phyloP scores from a whole-genome alignment of 2,797 vertebrate species.

The Fistularia tabacaria region DNA sequence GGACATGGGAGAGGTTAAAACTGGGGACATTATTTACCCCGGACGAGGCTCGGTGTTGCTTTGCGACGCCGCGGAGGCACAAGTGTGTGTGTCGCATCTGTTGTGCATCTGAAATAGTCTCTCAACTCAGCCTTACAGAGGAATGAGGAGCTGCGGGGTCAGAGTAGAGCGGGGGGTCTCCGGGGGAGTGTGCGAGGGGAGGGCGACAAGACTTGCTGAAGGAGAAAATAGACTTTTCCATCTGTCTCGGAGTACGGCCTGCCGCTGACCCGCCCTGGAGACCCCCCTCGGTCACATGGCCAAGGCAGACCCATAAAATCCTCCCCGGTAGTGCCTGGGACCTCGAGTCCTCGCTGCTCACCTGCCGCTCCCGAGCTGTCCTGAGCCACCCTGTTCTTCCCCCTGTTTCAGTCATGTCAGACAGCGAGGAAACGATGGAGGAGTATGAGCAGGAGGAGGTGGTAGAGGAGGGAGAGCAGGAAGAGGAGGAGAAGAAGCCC shows the following conservation, averaged over 20 bases:
- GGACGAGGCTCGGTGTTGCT: constrained; percentile 5
- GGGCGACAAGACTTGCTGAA: constrained; percentile 53
- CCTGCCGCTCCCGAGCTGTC: no score
- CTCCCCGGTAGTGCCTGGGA: constrained; percentile 5
- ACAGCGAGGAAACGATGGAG: constrained; percentile 67
- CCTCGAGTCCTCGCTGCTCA: constrained; percentile 30
- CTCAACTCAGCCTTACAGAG: constrained; percentile 73
- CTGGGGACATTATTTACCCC: constrained; percentile 15
- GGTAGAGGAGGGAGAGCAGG: constrained; percentile 6
- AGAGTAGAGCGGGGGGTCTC: constrained; percentile 37
- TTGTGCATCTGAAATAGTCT: constrained; percentile 74
- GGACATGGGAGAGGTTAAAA: not conserved
- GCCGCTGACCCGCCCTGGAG: constrained; percentile 48
- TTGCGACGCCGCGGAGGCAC: constrained; percentile 31
- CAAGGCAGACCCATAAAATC: constrained; percentile 56
- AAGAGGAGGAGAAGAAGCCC: constrained; percentile 29
- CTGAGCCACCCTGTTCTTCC: not conserved
- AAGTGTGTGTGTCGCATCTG: constrained; percentile 70
- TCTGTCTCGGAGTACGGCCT: constrained; percentile 67
- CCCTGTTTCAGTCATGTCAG: constrained; percentile 64
- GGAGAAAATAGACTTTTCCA: constrained; percentile 78
- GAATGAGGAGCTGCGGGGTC: constrained; percentile 65
- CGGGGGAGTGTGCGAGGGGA: constrained; percentile 34
- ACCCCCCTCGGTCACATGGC: constrained; percentile 64
- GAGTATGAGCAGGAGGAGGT: constrained; percentile 56